These are phyloP conservation scores for Apis laboriosa DNA, from an alignment of 1,140 invertebrate genomes.

Conservation along the genomic window DNA sequence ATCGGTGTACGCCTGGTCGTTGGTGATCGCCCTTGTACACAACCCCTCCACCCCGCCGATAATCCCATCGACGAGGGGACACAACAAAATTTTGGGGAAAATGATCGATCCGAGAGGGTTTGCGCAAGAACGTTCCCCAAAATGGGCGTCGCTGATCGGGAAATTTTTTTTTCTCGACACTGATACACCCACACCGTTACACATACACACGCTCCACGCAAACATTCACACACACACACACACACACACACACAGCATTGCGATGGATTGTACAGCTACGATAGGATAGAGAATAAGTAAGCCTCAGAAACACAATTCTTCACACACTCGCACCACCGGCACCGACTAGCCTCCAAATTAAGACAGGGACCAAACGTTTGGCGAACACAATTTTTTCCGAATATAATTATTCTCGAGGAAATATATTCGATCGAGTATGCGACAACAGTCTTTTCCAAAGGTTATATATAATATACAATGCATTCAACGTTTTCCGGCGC, in stretches of 20 bases:
- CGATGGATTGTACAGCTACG: slow-evolving; percentile 77
- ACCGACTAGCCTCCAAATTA: slow-evolving; percentile 70
- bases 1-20: slow-evolving; percentile 67
- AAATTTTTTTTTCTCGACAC: slow-evolving; percentile 77
- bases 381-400: slow-evolving; percentile 30
- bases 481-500: slow-evolving; percentile 10
- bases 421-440: slow-evolving; percentile 9
- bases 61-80: not conserved
- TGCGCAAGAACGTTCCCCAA: slow-evolving; percentile 38
- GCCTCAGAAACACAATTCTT: slow-evolving; percentile 58
- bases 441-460: slow-evolving; percentile 4
- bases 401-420: slow-evolving; percentile 13
- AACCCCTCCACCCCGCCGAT: not conserved
- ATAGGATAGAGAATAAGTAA: slow-evolving; percentile 72
- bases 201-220: slow-evolving; percentile 58
- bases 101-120: not conserved
- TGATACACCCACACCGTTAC: slow-evolving; percentile 63
- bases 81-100: too few species aligned
- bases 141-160: slow-evolving; percentile 66
- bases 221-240: not conserved
- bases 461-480: too few species aligned
- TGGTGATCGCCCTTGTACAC: slow-evolving; percentile 43
- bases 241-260: slow-evolving; percentile 67
- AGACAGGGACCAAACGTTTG: slow-evolving; percentile 67
- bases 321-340: slow-evolving; percentile 70